Conservation (phyloP, 2,888 invertebrate genomes). For the Pelosia muscerda region DNA sequence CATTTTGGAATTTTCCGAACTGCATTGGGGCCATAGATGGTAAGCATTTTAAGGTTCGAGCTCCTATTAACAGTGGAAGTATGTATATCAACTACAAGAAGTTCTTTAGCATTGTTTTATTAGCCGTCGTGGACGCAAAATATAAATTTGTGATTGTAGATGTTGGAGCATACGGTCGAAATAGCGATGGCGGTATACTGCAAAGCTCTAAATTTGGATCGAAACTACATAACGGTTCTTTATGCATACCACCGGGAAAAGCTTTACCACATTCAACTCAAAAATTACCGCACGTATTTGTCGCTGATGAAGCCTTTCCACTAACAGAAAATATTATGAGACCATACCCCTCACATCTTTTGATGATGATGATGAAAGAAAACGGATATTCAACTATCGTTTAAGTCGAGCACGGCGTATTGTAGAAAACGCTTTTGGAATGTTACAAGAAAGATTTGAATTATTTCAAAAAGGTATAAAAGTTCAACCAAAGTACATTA, state of each 20-base stretch:
- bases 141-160: too few species aligned
- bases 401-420: too few species aligned
- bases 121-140: too few species aligned
- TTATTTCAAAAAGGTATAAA: too few species aligned
- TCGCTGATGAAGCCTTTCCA: too few species aligned
- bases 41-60: constrained; percentile 8
- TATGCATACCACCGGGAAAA: not conserved
- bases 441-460: too few species aligned
- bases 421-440: too few species aligned
- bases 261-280: not conserved
- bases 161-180: not conserved
- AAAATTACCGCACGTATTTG: not conserved
- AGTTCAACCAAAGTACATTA: too few species aligned
- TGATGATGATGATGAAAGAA: too few species aligned
- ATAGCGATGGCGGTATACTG: not conserved
- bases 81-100: constrained; percentile 14
- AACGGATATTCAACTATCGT: too few species aligned
- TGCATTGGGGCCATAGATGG: constrained; percentile 20
- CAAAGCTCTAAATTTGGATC: not conserved
- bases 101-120: constrained; percentile 5
- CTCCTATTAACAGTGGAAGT: constrained; percentile 18
- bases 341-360: too few species aligned
- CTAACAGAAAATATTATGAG: too few species aligned
- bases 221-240: not conserved
- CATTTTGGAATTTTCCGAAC: constrained; percentile 4